phyloP scores from a whole-genome alignment of 2,797 vertebrate genomes.

The Acanthopagrus latus region DNA sequence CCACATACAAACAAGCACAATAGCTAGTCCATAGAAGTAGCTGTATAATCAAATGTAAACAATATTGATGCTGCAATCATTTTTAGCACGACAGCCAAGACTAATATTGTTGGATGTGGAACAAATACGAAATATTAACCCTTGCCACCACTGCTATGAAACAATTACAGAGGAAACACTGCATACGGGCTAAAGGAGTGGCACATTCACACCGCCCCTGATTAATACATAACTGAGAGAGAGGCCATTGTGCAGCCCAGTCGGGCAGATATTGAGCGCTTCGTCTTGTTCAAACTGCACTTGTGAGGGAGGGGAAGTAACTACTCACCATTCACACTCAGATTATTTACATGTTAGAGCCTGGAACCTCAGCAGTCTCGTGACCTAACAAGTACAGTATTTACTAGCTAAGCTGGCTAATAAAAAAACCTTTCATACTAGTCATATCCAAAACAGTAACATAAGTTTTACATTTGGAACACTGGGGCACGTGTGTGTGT shows the following conservation, averaged over 20 bases:
- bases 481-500: conserved; percentile 9
- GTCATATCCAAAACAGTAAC: conserved; percentile 29
- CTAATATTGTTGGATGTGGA: no score
- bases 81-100: no score
- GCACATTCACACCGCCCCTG: not conserved
- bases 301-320: not conserved
- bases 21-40: no score
- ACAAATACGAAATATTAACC: no score
- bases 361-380: not conserved
- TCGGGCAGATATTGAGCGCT: not conserved
- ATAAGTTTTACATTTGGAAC: conserved; percentile 11
- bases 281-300: conserved; percentile 1
- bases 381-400: conserved; percentile 18
- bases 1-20: no score
- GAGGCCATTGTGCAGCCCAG: not conserved
- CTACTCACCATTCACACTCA: conserved; percentile 9
- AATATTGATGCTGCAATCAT: no score
- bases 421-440: conserved; percentile 11
- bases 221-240: conserved; percentile 16
- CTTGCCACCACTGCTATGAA: no score
- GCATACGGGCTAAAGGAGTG: not conserved
- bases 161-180: no score
- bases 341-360: conserved; percentile 21
- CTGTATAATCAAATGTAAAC: no score
- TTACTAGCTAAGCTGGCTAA: conserved; percentile 24